Evolutionary conservation across 2,797 vertebrate species (phyloP).

Genomic region (Nannoperca obscura): DNA sequence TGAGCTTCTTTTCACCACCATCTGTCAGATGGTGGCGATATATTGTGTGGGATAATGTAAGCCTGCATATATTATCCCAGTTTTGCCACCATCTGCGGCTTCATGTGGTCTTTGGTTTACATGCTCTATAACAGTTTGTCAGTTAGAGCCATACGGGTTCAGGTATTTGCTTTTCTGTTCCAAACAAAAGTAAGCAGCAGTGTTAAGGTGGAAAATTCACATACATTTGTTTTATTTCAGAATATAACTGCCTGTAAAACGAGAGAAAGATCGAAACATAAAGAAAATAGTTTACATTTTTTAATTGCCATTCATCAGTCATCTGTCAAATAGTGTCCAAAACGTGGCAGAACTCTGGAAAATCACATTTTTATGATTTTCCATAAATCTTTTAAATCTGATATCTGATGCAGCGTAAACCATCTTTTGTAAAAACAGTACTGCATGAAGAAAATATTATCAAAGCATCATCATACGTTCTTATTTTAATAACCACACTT

Average conservation of each 20-base stretch:
- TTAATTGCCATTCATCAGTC: neutral
- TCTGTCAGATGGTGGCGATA: no score
- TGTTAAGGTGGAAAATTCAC: neutral
- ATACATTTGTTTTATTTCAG: neutral
- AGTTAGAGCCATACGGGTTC: constrained; percentile 8
- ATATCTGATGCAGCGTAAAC: neutral
- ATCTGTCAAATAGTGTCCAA: neutral
- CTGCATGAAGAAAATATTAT: neutral
- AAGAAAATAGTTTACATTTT: neutral
- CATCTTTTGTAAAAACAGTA: constrained; percentile 2
- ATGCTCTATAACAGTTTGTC: constrained; percentile 9
- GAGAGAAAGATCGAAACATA: neutral
- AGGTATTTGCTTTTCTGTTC: constrained; percentile 1
- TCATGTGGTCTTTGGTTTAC: constrained; percentile 7
- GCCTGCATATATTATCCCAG: constrained; percentile 35
- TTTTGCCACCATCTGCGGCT: constrained; percentile 57
- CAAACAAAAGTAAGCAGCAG: neutral
- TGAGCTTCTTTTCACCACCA: no score
- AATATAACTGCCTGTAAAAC: neutral
- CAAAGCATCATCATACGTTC: neutral
- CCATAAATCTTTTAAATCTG: no score
- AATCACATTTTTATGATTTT: neutral
- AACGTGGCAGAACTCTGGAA: neutral
- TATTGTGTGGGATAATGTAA: neutral
- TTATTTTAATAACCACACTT: neutral